Conservation (phyloP, 2,797 vertebrate genomes). For the Hyperoplus immaculatus region DNA sequence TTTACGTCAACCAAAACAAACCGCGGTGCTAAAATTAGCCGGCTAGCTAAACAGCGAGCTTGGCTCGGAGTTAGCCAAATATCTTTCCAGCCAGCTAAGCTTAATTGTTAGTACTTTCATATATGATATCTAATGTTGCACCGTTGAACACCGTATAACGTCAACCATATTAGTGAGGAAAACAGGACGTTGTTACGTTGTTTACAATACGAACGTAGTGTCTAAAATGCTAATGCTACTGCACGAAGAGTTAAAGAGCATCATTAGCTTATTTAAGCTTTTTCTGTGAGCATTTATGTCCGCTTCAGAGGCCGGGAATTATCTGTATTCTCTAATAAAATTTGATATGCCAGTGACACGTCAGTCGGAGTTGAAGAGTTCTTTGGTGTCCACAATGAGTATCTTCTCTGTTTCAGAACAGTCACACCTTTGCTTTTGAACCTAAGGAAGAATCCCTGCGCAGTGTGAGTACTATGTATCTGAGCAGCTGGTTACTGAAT, state of each 20-base stretch:
- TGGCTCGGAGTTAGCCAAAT: background rate
- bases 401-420: slow-evolving; percentile 87
- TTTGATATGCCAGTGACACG: background rate
- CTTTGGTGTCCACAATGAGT: slow-evolving; percentile 17
- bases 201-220: background rate
- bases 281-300: background rate
- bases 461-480: slow-evolving; percentile 85
- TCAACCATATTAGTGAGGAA: background rate
- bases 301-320: background rate
- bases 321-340: background rate
- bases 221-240: slow-evolving; percentile 31
- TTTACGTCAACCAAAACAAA: slow-evolving; percentile 69
- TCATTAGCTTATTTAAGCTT: background rate
- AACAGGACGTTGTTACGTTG: rapidly evolving
- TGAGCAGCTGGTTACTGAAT: background rate
- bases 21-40: slow-evolving; percentile 55
- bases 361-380: background rate
- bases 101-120: background rate
- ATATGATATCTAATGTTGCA: background rate
- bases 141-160: rapidly evolving
- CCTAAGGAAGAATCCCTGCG: slow-evolving; percentile 91
- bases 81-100: background rate
- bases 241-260: background rate
- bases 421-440: slow-evolving; percentile 92
- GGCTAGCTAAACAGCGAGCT: slow-evolving; percentile 39